phyloP scores from a whole-genome alignment of 2,113 vertebrate species.

The Struthidea cinerea region DNA sequence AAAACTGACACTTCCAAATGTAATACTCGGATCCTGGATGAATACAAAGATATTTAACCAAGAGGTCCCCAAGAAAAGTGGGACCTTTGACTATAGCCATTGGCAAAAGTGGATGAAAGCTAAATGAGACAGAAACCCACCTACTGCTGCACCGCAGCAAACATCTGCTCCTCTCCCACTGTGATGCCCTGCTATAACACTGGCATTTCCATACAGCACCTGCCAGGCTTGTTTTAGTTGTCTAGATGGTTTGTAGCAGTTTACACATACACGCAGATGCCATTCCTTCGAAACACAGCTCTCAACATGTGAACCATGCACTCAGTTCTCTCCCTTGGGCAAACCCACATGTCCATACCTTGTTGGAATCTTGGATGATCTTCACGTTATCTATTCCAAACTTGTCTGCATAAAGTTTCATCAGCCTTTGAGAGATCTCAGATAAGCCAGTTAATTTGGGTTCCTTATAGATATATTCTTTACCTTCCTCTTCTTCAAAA shows the following conservation, averaged over 20 bases:
- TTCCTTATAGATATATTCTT: constrained; percentile 99
- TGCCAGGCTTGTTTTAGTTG: background rate
- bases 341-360: constrained; percentile 67
- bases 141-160: background rate
- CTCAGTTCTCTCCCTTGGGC: background rate
- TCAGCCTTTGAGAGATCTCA: constrained; percentile 94
- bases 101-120: background rate
- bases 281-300: background rate
- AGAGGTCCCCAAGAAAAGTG: background rate
- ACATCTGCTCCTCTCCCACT: background rate
- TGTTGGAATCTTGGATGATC: constrained; percentile 99
- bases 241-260: background rate
- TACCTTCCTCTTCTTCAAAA: constrained; percentile 98
- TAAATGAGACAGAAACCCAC: background rate
- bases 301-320: background rate
- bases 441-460: constrained; percentile 96
- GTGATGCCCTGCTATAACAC: background rate
- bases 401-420: constrained; percentile 97
- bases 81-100: background rate
- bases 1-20: background rate
- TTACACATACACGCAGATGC: background rate
- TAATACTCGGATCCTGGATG: background rate
- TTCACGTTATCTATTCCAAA: constrained; percentile 97
- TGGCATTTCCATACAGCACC: background rate
- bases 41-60: background rate